Conservation (phyloP, 2,113 vertebrate genomes). For the Chloroceryle aenea region DNA sequence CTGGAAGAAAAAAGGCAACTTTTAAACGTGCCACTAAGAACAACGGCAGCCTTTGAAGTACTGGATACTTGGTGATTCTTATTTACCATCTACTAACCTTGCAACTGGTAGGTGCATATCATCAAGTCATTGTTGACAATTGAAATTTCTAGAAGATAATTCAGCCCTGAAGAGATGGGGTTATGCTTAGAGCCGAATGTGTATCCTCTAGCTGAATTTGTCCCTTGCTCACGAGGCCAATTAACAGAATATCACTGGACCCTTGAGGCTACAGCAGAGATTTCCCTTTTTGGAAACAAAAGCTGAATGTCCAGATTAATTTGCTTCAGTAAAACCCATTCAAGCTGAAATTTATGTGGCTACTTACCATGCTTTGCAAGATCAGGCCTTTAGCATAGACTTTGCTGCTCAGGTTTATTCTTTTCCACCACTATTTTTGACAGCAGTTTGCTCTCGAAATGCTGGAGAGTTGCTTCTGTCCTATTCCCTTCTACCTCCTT, state of each 20-base stretch:
- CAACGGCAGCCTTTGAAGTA: neutral
- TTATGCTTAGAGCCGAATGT: neutral
- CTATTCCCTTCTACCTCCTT: neutral
- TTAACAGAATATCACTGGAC: neutral
- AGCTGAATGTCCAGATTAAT: neutral
- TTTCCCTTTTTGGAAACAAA: neutral
- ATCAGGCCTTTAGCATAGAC: neutral
- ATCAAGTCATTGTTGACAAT: neutral
- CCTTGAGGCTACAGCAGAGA: neutral
- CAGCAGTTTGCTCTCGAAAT: neutral
- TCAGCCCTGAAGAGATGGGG: neutral
- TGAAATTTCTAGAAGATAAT: neutral
- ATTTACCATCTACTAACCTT: neutral
- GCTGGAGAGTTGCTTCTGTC: neutral
- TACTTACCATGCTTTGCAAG: neutral
- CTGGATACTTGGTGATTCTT: neutral
- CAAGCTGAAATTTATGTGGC: neutral
- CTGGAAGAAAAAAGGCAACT: neutral
- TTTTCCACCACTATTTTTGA: neutral
- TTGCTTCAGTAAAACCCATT: neutral
- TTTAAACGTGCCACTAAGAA: neutral
- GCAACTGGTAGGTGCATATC: neutral
- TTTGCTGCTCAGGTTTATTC: neutral
- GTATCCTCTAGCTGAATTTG: neutral
- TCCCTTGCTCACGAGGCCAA: fast-evolving